Evolutionary conservation across 2,888 invertebrate species (phyloP).

Genomic region (Polyommatus icarus): DNA sequence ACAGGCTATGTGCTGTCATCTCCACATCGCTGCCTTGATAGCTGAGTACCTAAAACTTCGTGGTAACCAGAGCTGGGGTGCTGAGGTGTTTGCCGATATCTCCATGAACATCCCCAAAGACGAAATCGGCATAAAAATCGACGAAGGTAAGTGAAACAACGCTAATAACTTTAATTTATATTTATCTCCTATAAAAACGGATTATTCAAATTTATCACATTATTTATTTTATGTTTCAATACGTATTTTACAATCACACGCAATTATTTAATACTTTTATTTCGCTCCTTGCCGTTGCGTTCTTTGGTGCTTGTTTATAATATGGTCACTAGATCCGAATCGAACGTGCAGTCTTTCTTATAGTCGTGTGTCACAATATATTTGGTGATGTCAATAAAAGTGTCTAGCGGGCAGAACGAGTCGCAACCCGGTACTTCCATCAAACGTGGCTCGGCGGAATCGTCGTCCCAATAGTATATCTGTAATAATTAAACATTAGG

Average conservation of each 20-base stretch:
- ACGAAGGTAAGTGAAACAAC: slow-evolving; percentile 82
- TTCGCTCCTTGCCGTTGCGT: not conserved
- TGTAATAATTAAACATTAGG: slow-evolving; percentile 48
- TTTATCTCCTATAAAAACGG: slow-evolving; percentile 39
- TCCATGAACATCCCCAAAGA: slow-evolving; percentile 93
- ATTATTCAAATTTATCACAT: not conserved
- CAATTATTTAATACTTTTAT: not conserved
- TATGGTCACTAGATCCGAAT: slow-evolving; percentile 47
- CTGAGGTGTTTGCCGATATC: slow-evolving; percentile 89
- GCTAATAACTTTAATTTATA: slow-evolving; percentile 47
- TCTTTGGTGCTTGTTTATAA: not conserved
- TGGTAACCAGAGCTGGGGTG: slow-evolving; percentile 89
- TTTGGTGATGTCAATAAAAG: slow-evolving; percentile 70
- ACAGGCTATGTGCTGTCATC: slow-evolving; percentile 94
- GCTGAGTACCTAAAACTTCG: slow-evolving; percentile 94
- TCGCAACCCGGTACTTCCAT: slow-evolving; percentile 79
- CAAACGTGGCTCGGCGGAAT: slow-evolving; percentile 69
- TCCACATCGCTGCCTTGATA: slow-evolving; percentile 97
- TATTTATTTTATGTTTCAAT: not conserved
- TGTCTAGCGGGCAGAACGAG: slow-evolving; percentile 74
- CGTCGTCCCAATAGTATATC: slow-evolving; percentile 79
- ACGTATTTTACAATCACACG: not conserved
- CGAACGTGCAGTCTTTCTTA: slow-evolving; percentile 66
- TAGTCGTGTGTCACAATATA: slow-evolving; percentile 68
- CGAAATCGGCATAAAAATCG: slow-evolving; percentile 91